These are phyloP conservation scores for Cotesia glomerata DNA, from an alignment of 1,140 invertebrate genomes.

Conservation along the genomic window DNA sequence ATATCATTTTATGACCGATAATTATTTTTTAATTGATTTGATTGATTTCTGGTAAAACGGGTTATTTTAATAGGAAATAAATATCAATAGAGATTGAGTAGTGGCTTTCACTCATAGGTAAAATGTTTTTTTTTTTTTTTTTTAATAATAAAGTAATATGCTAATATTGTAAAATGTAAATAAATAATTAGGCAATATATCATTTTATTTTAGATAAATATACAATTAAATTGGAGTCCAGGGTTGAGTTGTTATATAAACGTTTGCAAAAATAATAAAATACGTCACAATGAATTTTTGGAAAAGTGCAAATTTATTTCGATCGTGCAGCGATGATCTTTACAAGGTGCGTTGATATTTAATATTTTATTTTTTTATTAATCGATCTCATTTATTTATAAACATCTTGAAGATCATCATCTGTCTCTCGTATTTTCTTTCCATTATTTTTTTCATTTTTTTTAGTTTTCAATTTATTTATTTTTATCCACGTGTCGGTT, in stretches of 20 bases:
- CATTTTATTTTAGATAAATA: no score
- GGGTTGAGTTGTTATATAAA: not conserved
- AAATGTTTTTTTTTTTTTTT: no score
- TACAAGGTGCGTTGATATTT: conserved; percentile 28
- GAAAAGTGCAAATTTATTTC: conserved; percentile 43
- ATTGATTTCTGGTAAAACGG: no score
- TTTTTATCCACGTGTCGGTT: not conserved
- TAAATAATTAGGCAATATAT: no score
- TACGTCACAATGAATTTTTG: conserved; percentile 29
- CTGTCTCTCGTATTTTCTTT: conserved; percentile 18
- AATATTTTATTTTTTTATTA: conserved; percentile 19
- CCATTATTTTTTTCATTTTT: not conserved
- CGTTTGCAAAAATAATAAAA: conserved; percentile 20
- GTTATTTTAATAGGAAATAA: no score
- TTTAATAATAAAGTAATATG: no score
- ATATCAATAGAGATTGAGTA: no score
- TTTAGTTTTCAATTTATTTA: not conserved
- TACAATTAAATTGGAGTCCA: no score
- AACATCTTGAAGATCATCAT: conserved; percentile 21
- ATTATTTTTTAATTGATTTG: no score
- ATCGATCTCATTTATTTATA: conserved; percentile 2
- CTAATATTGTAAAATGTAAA: no score
- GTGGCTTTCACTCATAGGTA: no score
- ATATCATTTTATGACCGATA: no score
- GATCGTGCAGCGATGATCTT: conserved; percentile 39